Base-by-base conservation (phyloP, 1,140 invertebrate genomes). In the Theocolax elegans region DNA sequence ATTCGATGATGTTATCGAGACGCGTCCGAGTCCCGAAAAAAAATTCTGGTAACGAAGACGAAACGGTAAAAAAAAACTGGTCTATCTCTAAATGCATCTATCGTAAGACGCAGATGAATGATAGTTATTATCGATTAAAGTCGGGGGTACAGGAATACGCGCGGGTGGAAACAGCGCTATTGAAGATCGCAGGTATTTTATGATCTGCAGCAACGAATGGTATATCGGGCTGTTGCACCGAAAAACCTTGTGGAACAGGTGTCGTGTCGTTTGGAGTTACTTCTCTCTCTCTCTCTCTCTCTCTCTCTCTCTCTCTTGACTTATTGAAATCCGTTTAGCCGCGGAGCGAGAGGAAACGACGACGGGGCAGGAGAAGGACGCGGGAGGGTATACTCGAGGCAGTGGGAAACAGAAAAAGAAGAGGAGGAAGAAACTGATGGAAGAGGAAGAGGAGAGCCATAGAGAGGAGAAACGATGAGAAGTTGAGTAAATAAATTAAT, bases 291-390 rank as follows among this genome's bases (percentile, higher is more conserved):
- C n/a, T n/a, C n/a, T n/a, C n/a, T n/a, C n/a, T n/a, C n/a, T n/a
- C n/a, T n/a, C n/a, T n/a, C n/a, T n/a, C n/a, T n/a, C n/a, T 35
- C 23, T n/a, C 27, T 63, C 40, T 63, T 31, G 68, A 79, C 76
- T 79, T 78, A 79, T 77, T 74, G 73, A 79, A 80, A 79, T 79
- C 75, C 73, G 73, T 80, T 80, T 79, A 76, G 71, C 69, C 54
- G 59, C n/a, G n/a, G n/a, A n/a, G n/a, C n/a, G n/a, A n/a, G n/a
- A n/a, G n/a, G n/a, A n/a, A n/a, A n/a, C n/a, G n/a, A n/a, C n/a
- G n/a, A n/a, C n/a, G n/a, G n/a, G n/a, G 48, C 56, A 67, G 29
- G 56, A 53, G 54, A 62, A 59, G 67, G 25, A 70, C 35, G 59
- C 42, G 17, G 66, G 51, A 46, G 46, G 64, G 13, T 46, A 67